These are phyloP conservation scores for Tragelaphus oryx DNA, from an alignment of 2,797 vertebrate species.

Conservation along the genomic window DNA sequence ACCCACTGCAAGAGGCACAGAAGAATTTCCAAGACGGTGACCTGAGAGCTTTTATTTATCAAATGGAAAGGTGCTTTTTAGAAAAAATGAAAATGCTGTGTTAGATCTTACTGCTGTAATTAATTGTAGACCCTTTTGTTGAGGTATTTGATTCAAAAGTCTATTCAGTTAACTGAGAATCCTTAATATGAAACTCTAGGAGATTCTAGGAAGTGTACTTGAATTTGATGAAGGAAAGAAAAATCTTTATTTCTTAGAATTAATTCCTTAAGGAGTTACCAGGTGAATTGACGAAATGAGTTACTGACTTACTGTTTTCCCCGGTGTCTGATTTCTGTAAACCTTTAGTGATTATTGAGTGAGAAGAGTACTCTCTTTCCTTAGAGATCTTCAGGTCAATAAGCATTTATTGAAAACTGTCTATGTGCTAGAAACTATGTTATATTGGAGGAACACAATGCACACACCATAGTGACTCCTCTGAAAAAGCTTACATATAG, in stretches of 20 bases:
- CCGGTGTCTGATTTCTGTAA: not conserved
- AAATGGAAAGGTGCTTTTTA: not conserved
- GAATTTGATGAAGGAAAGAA: not conserved
- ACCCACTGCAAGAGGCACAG: fast-evolving
- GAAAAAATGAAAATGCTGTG: not conserved
- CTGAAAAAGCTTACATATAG: not conserved
- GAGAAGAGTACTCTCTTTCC: not conserved
- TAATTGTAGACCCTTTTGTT: not conserved
- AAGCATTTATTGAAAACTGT: not conserved
- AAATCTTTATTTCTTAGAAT: not conserved
- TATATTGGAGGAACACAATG: not conserved
- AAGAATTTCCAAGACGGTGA: not conserved
- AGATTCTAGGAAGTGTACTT: not conserved
- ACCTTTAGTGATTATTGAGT: not conserved
- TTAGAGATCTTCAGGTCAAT: not conserved
- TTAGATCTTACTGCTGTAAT: not conserved
- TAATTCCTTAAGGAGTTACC: not conserved
- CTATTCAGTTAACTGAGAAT: not conserved
- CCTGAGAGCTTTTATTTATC: not conserved
- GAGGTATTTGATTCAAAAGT: constrained; percentile 5
- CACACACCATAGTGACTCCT: not conserved
- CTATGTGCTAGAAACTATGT: not conserved
- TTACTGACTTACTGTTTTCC: not conserved
- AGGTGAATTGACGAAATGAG: not conserved
- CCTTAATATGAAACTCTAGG: not conserved